Base-by-base conservation (phyloP, 1,140 invertebrate species). In the Lordiphosa collinella region DNA sequence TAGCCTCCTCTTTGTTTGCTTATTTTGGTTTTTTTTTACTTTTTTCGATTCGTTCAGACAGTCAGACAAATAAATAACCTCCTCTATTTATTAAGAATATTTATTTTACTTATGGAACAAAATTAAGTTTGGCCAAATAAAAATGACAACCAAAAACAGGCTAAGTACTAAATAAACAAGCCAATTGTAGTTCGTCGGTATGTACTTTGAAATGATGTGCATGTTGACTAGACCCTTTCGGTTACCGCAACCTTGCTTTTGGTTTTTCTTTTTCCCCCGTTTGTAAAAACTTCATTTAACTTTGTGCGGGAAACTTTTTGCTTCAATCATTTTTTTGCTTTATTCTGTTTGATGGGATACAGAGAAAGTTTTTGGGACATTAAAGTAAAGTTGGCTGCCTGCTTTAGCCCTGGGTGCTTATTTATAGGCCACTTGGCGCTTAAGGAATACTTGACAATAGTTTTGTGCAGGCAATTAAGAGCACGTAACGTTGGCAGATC, bases 371-470 rank as follows among this genome's bases (percentile, higher is more conserved):
- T 44, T 43, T 44, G 40, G 22, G n/a, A 5, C 32, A 48, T 48
- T 48, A 32, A 48, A 47, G 12, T 36, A 32, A 60, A 51, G 41
- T 61, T 32, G 13, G 47, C n/a, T 40, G 44, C 7, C 11, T 31
- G n/a, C 11, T 59, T 34, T 41, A 8, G 18, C 44, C 40, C 41
- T 59, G 36, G 50, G 31, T 58, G 37, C 55, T 75, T 82, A 65
- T 79, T 82, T 80, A 79, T 80, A 55, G 65, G 46, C 65, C 63
- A 44, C 48, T 76, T 58, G 37, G 72, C 41, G 16, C 25, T 29
- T 29, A 44, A 18, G 22, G 29, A 44, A 25, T 44, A 25, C 41
- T 52, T 56, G 55, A 57, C 50, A 69, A 79, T 74, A 74, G 58
- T 73, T 68, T 57, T 52, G 69, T 38, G 36, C 49, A 36, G 50